Evolutionary conservation across 2,113 vertebrate species (phyloP).

Genomic region (Protobothrops flavoviridis): DNA sequence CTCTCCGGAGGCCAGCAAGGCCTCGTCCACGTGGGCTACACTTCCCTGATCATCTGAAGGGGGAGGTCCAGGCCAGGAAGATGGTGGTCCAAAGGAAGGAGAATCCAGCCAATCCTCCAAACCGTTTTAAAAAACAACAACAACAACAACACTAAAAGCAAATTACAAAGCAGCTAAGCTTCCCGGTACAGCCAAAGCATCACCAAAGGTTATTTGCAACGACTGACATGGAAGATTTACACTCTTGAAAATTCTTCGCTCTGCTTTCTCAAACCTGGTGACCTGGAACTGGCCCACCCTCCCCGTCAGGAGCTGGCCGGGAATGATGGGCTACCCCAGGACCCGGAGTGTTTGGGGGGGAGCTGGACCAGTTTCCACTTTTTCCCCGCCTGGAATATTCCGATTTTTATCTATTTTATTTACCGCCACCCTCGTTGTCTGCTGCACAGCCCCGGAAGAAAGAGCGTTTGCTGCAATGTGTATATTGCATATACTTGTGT

Average conservation of each 20-base stretch:
- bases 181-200: neutral
- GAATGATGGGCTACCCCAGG: neutral
- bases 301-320: neutral
- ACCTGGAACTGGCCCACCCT: neutral
- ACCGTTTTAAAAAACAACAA: neutral
- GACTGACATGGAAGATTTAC: accelerated
- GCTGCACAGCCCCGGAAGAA: neutral
- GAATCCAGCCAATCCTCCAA: neutral
- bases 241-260: too few relatives aligned
- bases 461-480: neutral
- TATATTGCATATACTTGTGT: constrained; percentile 4
- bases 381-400: neutral
- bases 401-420: neutral
- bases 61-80: accelerated
- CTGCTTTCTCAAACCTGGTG: neutral
- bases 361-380: neutral
- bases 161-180: neutral
- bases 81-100: neutral
- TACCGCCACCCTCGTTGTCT: neutral
- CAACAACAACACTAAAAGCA: neutral
- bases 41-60: constrained; percentile 85
- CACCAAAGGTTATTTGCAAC: neutral
- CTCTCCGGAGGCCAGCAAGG: constrained; percentile 82
- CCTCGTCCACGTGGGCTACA: constrained; percentile 88
- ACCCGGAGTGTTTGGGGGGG: neutral